phyloP scores from a whole-genome alignment of 2,797 vertebrate species.

The Poeciliopsis presidionis region DNA sequence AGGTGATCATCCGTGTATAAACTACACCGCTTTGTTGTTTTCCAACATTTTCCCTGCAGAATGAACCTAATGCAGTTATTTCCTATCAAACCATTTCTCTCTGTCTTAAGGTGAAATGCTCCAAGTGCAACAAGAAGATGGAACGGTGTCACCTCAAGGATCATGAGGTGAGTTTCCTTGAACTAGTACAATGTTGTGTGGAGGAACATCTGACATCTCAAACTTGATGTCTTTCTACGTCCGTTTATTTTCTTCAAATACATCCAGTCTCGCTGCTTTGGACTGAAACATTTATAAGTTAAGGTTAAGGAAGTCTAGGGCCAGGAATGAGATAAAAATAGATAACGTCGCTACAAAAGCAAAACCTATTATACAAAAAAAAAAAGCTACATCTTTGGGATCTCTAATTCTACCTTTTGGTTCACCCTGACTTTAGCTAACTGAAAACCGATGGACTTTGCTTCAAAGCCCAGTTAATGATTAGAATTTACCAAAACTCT shows the following conservation, averaged over 20 bases:
- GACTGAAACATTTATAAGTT: not conserved
- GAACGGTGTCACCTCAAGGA: constrained; percentile 65
- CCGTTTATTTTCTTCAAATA: not conserved
- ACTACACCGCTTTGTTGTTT: not conserved
- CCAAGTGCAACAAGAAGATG: constrained; percentile 71
- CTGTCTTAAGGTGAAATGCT: constrained; percentile 73
- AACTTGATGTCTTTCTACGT: not conserved
- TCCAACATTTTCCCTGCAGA: not conserved
- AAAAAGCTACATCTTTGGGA: not conserved
- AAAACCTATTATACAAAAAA: not conserved
- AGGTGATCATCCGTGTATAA: constrained; percentile 48
- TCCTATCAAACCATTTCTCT: not conserved
- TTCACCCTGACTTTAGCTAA: not conserved
- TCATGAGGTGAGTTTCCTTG: constrained; percentile 67
- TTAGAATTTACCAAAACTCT: not conserved
- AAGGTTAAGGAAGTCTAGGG: not conserved
- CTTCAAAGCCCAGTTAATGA: not conserved
- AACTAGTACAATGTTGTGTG: not conserved
- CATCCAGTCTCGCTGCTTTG: not conserved
- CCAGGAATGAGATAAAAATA: not conserved
- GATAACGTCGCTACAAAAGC: not conserved
- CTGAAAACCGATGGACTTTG: not conserved
- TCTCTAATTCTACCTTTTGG: not conserved
- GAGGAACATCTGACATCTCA: not conserved
- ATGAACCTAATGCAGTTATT: not conserved